Evolutionary conservation across 2,113 vertebrate genomes (phyloP), one percentile per base, ranked within the genome.

Genomic region (Bufo gargarizans): DNA sequence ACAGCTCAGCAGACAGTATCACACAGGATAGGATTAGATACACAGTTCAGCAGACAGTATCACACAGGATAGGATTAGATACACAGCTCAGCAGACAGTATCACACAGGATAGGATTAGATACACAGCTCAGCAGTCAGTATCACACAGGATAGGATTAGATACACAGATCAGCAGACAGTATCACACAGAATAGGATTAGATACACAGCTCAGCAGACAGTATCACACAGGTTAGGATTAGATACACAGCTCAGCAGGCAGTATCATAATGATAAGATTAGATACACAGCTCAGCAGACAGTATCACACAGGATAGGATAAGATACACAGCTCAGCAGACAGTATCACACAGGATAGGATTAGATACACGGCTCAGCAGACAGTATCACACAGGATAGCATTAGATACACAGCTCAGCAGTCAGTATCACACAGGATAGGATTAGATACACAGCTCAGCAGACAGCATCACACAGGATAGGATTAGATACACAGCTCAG

Each of bases 101-200:
- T 71, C 67, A 71, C 65, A 69, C 22, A 71, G 8, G 67, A 71
- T 71, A 43, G 67, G 67, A 71, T 71, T 43, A 71, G 67, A 71
- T 71, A 71, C 67, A 71, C 67, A 4, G 22, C 67, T 71, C 67
- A 71, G 67, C 22, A 69, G 65, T 13, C 67, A 71, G 67, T 43
- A 71, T 71, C 67, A 71, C 67, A 71, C 65, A 33, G 7, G 65
- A 69, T 71, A 43, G n/a, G n/a, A 71, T 71, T 71, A 71, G 67
- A 71, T 71, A 71, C 67, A 71, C n/a, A 12, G 67, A 22, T 71
- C 67, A 71, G 67, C 67, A 71, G 67, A 71, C 67, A 67, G 67
- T 71, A 71, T 71, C 67, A 71, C 67, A 71, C n/a, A n/a, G n/a
- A n/a, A n/a, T 13, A 71, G 67, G n/a, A 43, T 71, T 71, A 71